Evolutionary conservation across 2,113 vertebrate genomes (phyloP), one percentile per base, ranked within the genome.

Genomic region (Hippocampus mohnikei): DNA sequence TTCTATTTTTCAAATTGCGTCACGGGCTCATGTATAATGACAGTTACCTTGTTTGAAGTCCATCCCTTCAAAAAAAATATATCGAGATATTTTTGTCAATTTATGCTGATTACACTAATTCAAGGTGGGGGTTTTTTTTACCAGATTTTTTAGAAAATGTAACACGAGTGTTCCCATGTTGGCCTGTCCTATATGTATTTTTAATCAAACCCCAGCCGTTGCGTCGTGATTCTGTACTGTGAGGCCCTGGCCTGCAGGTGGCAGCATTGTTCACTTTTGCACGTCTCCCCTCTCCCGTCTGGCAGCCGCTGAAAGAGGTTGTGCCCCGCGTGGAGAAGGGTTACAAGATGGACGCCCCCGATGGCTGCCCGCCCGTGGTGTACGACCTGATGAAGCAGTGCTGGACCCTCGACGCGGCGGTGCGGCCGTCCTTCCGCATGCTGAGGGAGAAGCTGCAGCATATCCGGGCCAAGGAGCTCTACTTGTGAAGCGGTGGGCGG

Each of bases 381-480:
- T 97, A 97, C 0, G 96, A 97, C 71, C 91, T 98, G 87, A 98
- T 98, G 97, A 96, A 95, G 92, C 95, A 95, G 89, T 98, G 97
- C 92, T 98, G 97, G 97, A 94, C 93, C 72, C 88, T 98, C 91
- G 97, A 98, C 44, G 68, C 95, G 0, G 60, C 80, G 23, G 77
- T 87, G 27, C 89, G 96, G 87, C 97, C 97, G 2, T 93, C 95
- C 76, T 98, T 98, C 92, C 93, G 93, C 83, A 93, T 96, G 91
- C 91, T 98, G 88, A 93, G 95, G 0, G 95, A 98, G 85, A 95
- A 95, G 92, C 94, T 98, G 72, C 94, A 95, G 91, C 94, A 95
- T 91, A 95, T 96, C 93, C 95, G 93, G 92, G 88, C 93, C 88
- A 95, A 94, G 48, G 95, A 96, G 93, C 93, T 96, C 83, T 95